Evolutionary conservation across 2,113 vertebrate species (phyloP).

Genomic region (Seriola aureovittata): DNA sequence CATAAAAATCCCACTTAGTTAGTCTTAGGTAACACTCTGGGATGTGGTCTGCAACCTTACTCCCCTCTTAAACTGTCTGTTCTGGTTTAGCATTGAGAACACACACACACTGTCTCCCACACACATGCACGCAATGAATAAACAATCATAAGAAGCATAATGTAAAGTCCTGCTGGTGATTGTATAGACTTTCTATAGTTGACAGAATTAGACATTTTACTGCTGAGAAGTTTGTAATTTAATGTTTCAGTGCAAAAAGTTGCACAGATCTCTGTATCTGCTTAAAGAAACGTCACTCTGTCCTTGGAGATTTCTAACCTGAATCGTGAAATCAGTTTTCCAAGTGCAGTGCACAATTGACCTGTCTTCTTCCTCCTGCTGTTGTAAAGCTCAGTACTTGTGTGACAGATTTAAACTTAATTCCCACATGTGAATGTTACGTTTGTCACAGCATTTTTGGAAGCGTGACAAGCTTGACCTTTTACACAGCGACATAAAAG

Average conservation of each 20-base stretch:
- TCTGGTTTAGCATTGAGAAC: slow-evolving; percentile 33
- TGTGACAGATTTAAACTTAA: slow-evolving; percentile 21
- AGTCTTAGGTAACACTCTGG: slow-evolving; percentile 23
- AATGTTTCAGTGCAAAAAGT: background rate
- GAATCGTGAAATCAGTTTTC: slow-evolving; percentile 44
- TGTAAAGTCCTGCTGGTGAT: slow-evolving; percentile 18
- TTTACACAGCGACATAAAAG: slow-evolving; percentile 28
- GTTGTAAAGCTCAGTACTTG: background rate
- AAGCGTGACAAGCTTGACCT: slow-evolving; percentile 22
- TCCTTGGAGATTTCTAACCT: slow-evolving; percentile 12
- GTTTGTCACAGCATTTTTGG: slow-evolving; percentile 24
- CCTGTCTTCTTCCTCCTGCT: slow-evolving; percentile 2
- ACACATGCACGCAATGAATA: slow-evolving; percentile 1
- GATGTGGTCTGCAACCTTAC: slow-evolving; percentile 38
- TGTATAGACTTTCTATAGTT: slow-evolving; percentile 23
- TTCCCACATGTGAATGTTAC: slow-evolving; percentile 19
- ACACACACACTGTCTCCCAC: background rate
- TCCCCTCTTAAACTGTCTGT: slow-evolving; percentile 43
- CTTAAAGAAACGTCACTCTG: background rate
- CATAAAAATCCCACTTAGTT: slow-evolving; percentile 33
- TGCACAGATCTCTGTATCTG: background rate
- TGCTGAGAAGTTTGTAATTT: slow-evolving; percentile 1
- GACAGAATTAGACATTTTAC: slow-evolving; percentile 5
- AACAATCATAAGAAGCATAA: slow-evolving; percentile 11
- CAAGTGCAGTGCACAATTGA: background rate